phyloP scores from a whole-genome alignment of 1,140 invertebrate species.

The Formica selysi region DNA sequence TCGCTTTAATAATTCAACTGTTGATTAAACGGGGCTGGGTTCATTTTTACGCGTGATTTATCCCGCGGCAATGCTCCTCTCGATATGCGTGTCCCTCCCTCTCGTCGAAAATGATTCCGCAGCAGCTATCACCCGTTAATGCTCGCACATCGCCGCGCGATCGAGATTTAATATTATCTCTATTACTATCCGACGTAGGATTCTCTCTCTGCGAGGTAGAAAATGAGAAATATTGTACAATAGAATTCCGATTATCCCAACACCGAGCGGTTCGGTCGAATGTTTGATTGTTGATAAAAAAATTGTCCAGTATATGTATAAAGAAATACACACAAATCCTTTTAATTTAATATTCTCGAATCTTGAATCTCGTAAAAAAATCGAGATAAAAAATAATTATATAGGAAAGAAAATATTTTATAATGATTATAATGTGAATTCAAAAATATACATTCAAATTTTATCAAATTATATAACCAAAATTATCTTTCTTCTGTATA shows the following conservation, averaged over 20 bases:
- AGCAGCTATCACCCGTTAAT: conserved; percentile 65
- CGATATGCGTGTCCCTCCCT: conserved; percentile 49
- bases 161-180: conserved; percentile 52
- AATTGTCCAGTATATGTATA: background rate
- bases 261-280: background rate
- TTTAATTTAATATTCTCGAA: background rate
- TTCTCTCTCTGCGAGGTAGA: background rate
- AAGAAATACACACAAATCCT: background rate
- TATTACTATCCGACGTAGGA: background rate
- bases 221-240: conserved; percentile 32
- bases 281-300: conserved; percentile 25
- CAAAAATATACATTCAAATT: background rate
- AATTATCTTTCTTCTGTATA: background rate
- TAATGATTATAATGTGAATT: background rate
- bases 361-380: background rate
- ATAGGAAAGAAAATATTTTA: background rate
- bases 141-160: conserved; percentile 17
- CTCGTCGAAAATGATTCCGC: conserved; percentile 60
- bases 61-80: conserved; percentile 65
- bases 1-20: conserved; percentile 84
- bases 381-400: background rate
- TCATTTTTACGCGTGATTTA: conserved; percentile 84
- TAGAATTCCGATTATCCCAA: conserved; percentile 20
- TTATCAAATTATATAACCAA: background rate
- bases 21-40: conserved; percentile 83